Percentiles rank a stretch among this genome's conserved stretches.
Conservation (phyloP, 2,113 vertebrate species). For the Charina bottae region DNA sequence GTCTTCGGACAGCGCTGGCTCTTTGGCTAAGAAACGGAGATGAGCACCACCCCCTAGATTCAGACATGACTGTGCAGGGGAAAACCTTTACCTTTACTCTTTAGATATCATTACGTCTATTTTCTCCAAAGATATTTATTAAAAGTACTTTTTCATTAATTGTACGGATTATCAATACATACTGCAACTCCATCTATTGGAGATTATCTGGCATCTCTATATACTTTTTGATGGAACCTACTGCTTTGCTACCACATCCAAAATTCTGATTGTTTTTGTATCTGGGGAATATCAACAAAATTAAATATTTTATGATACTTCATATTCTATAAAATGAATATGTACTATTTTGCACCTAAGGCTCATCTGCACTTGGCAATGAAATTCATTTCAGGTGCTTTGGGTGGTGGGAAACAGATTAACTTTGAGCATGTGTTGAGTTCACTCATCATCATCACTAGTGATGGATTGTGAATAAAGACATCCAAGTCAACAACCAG, state of each 20-base stretch:
- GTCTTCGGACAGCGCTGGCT: too few species aligned
- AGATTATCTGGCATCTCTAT: neutral
- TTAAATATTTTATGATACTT: neutral
- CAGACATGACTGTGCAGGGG: too few species aligned
- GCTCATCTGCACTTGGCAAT: neutral
- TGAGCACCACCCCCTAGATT: too few species aligned
- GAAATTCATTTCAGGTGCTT: neutral
- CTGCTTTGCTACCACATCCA: neutral
- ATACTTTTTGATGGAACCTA: neutral
- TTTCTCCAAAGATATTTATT: neutral
- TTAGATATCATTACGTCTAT: neutral
- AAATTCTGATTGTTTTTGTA: neutral
- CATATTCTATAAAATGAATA: neutral
- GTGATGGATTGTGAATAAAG: neutral
- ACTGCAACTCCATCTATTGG: neutral
- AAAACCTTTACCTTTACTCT: too few species aligned
- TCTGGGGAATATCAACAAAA: neutral
- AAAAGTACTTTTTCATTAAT: neutral
- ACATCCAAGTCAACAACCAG: neutral
- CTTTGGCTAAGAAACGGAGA: too few species aligned
- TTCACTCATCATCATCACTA: neutral
- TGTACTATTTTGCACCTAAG: neutral
- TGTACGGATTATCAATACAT: neutral
- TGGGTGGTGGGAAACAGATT: neutral
- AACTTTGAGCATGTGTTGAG: neutral